Evolutionary conservation across 2,797 vertebrate species (phyloP).

Genomic region (Rhynchonycteris naso): DNA sequence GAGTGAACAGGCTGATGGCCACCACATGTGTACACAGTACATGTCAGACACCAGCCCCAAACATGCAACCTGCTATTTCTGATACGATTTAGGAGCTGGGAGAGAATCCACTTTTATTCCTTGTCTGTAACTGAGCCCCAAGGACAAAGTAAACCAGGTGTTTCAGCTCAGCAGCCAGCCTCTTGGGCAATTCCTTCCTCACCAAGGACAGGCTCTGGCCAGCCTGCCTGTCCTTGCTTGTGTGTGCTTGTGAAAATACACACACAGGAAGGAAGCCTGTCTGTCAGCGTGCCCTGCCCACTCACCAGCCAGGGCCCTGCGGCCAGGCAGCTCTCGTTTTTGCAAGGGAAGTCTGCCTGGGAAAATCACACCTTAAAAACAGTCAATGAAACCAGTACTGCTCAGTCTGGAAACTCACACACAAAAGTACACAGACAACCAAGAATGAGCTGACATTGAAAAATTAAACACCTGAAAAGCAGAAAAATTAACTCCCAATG

Average conservation of each 20-base stretch:
- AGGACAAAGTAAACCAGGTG: neutral
- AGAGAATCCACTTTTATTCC: neutral
- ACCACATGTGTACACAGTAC: rapidly evolving
- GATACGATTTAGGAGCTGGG: neutral
- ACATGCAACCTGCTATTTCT: neutral
- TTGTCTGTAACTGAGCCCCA: neutral
- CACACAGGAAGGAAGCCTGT: neutral
- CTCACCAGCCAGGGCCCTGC: neutral
- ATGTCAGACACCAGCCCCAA: rapidly evolving
- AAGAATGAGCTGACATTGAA: neutral
- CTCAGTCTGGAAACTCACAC: neutral
- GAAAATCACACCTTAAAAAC: neutral
- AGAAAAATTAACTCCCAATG: neutral
- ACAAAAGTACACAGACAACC: neutral
- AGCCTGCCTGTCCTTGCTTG: neutral
- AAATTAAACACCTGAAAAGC: neutral
- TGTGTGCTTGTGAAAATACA: neutral
- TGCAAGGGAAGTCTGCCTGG: neutral
- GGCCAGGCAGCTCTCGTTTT: neutral
- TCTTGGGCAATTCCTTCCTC: neutral
- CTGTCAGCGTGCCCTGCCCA: neutral
- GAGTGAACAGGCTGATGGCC: neutral
- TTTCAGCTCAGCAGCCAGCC: neutral
- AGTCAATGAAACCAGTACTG: neutral
- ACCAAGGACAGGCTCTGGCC: neutral